A percentile compares a stretch with the other conserved stretches of the same genome.
These are phyloP conservation scores for Hydrozoanthus tunicans DNA, from an alignment of 64 coral and sea anemone genomes.

Conservation along the genomic window DNA sequence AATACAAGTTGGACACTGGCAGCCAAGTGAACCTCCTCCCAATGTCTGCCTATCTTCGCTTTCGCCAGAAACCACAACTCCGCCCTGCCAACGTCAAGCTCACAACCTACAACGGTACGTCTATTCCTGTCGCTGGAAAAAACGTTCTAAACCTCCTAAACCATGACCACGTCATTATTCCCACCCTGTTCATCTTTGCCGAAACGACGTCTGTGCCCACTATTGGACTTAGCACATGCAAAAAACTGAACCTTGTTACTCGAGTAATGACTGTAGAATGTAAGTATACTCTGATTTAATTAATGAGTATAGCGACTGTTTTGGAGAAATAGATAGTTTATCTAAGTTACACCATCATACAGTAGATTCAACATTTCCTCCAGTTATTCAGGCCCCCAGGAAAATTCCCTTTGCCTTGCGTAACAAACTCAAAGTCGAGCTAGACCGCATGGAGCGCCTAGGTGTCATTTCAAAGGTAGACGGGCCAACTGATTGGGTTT, in stretches of 20 bases:
- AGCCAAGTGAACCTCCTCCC: constrained; percentile 19
- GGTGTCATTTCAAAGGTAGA: constrained; percentile 36
- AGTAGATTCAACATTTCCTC: not conserved
- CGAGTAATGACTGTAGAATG: not conserved
- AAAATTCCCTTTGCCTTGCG: constrained; percentile 10
- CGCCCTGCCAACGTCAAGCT: too few relatives aligned
- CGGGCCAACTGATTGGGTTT: constrained; percentile 62
- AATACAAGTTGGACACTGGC: constrained; percentile 9
- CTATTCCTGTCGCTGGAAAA: constrained; percentile 30
- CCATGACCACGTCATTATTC: constrained; percentile 16
- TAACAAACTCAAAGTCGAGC: constrained; percentile 29
- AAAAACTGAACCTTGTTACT: constrained; percentile 36
- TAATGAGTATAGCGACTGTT: not conserved
- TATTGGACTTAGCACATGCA: constrained; percentile 25
- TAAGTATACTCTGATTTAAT: constrained; percentile 24
- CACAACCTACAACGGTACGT: constrained; percentile 14
- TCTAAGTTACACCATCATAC: constrained; percentile 20
- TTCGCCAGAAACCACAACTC: constrained; percentile 1
- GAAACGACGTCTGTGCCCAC: not conserved
- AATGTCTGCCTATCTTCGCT: not conserved
- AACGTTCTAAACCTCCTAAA: constrained; percentile 5
- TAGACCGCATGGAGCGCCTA: constrained; percentile 12
- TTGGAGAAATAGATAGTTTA: constrained; percentile 39
- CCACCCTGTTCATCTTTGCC: constrained; percentile 20
- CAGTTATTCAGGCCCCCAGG: constrained; percentile 16